Evolutionary conservation across 2,888 invertebrate species (phyloP), one percentile per base, ranked within the genome.

Genomic region (Amphiduros pacificus): DNA sequence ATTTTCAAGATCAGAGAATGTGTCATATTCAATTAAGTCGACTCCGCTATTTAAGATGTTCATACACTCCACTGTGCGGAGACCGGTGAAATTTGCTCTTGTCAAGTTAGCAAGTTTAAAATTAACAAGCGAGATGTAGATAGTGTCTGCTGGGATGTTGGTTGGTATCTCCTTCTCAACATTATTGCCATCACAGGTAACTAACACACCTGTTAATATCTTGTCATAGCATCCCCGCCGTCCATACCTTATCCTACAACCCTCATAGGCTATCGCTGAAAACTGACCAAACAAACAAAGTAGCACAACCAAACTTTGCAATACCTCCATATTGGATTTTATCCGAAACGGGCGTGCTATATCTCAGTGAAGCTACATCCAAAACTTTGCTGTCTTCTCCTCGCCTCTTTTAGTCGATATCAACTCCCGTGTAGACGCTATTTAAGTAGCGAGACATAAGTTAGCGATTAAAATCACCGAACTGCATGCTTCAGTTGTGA

Each of bases 91-190:
- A 51, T 66, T 55, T 17, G 41, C 52, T 17, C 60, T 49, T 20
- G 41, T 32, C 11, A 66, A 44, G 3, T 29, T 27, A 41, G 52
- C 62, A 41, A 68, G 57, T 20, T 55, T 56, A 59, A 66, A 68
- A 55, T 68, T 68, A 32, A 48, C 49, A 26, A 68, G 48, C 5
- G 65, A 66, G 36, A 68, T 29, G 53, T 64, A 66, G 32, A 66
- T 55, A 17, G 64, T 58, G 52, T 68, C 62, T 26, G 31, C 48
- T 17, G 68, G 65, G n/a, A 68, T 49, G 41, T 63, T 57, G 22
- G 56, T 54, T 1, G 68, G 68, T 26, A 68, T 64, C 2, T 53
- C 27, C 2, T 22, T 29, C n/a, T 61, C 61, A 6, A 22, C 49
- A 6, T 63, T 61, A 17, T 50, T 28, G 1, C 68, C 68, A 29